Evolutionary conservation across 2,113 vertebrate genomes (phyloP).

Genomic region (Tragelaphus imberbis): DNA sequence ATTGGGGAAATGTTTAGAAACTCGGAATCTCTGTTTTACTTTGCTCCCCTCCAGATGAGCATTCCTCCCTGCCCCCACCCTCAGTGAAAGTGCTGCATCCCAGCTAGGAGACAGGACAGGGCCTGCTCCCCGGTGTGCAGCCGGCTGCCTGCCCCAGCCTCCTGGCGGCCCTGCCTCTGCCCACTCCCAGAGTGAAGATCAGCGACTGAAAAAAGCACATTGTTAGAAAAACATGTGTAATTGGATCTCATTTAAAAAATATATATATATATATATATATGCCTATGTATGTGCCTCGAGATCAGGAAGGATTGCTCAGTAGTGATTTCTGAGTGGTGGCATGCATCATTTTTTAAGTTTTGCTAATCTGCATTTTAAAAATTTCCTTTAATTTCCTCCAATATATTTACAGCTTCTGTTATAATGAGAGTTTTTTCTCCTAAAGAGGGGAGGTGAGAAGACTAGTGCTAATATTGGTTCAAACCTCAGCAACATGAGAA

Average conservation of each 20-base stretch:
- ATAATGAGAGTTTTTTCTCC: background rate
- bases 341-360: background rate
- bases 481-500: background rate
- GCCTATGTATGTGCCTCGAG: background rate
- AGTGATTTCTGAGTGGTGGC: background rate
- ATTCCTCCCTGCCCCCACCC: background rate
- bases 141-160: background rate
- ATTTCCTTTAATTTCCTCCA: constrained; percentile 5
- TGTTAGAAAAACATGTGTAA: background rate
- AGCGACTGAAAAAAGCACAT: background rate
- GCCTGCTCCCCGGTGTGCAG: background rate
- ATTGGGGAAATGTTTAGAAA: constrained; percentile 44
- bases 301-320: background rate
- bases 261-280: background rate
- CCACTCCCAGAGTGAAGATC: background rate
- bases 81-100: background rate
- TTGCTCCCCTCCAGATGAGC: background rate
- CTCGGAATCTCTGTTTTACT: constrained; percentile 1
- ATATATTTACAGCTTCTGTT: background rate
- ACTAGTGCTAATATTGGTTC: background rate
- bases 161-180: background rate
- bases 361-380: background rate
- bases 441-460: background rate
- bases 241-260: background rate
- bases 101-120: background rate